Conservation (phyloP, 1,140 invertebrate species). For the Scylla paramamosain region DNA sequence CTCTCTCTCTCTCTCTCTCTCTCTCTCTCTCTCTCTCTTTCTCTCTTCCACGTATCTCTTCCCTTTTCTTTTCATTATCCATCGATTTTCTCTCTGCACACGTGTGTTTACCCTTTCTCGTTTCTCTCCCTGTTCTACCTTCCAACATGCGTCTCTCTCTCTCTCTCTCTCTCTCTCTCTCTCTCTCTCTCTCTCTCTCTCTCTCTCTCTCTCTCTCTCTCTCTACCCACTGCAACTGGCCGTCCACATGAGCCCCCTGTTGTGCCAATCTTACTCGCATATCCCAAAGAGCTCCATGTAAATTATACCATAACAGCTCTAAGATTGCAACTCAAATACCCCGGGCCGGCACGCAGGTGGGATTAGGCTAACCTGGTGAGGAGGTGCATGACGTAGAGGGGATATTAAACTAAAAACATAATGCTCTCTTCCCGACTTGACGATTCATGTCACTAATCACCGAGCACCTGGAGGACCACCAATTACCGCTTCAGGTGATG, state of each 20-base stretch:
- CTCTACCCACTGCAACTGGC: not conserved
- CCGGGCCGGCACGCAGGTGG: conserved; percentile 1
- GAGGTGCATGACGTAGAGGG: not conserved
- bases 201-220: not conserved
- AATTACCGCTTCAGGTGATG: not conserved
- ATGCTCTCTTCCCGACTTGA: not conserved
- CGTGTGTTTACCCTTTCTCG: not conserved
- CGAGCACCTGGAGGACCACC: not conserved
- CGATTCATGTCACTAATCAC: conserved; percentile 3
- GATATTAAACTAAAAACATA: conserved; percentile 4
- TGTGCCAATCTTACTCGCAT: conserved; percentile 13
- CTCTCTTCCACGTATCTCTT: not conserved
- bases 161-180: not conserved
- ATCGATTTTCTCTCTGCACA: not conserved
- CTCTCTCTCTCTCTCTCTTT: not conserved
- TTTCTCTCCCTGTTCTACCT: not conserved
- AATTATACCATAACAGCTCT: not conserved
- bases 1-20: not conserved
- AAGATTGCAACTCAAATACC: conserved; percentile 30
- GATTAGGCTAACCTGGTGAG: not conserved
- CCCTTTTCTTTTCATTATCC: not conserved
- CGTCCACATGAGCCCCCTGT: not conserved
- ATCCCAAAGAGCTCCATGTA: not conserved
- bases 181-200: not conserved
- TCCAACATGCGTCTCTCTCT: not conserved